Conservation (phyloP, 2,888 invertebrate species). For the Lycia hirtaria region DNA sequence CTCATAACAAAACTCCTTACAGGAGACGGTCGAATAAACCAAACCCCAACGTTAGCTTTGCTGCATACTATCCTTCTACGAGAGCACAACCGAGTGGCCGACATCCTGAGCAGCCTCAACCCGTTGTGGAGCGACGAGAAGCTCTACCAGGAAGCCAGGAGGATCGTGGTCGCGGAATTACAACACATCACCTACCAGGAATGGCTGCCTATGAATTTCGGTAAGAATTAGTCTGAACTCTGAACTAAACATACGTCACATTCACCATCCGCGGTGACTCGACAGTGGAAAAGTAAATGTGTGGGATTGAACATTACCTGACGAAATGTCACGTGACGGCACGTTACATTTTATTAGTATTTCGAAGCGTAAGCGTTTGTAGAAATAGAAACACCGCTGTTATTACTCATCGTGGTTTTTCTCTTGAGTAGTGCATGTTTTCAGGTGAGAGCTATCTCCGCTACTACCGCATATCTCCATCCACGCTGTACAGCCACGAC, state of each 20-base stretch:
- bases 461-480: constrained; percentile 87
- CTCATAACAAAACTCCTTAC: constrained; percentile 11
- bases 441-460: constrained; percentile 85
- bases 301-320: too few species aligned
- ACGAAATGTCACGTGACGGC: too few species aligned
- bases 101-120: constrained; percentile 79
- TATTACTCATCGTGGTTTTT: too few species aligned
- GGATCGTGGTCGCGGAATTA: constrained; percentile 82
- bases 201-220: constrained; percentile 84
- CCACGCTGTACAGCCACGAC: constrained; percentile 86
- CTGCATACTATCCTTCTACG: constrained; percentile 82
- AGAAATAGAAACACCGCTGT: too few species aligned
- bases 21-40: constrained; percentile 84
- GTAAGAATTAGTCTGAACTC: constrained; percentile 57
- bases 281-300: too few species aligned
- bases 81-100: constrained; percentile 85
- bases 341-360: too few species aligned
- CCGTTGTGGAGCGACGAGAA: constrained; percentile 85
- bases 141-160: constrained; percentile 84
- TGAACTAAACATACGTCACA: neutral
- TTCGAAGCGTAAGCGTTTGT: too few species aligned
- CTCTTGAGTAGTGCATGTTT: too few species aligned
- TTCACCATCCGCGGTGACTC: too few species aligned
- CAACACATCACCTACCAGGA: constrained; percentile 87
- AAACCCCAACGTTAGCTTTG: constrained; percentile 82